Conservation (phyloP, 2,113 vertebrate genomes). For the Callipepla squamata region DNA sequence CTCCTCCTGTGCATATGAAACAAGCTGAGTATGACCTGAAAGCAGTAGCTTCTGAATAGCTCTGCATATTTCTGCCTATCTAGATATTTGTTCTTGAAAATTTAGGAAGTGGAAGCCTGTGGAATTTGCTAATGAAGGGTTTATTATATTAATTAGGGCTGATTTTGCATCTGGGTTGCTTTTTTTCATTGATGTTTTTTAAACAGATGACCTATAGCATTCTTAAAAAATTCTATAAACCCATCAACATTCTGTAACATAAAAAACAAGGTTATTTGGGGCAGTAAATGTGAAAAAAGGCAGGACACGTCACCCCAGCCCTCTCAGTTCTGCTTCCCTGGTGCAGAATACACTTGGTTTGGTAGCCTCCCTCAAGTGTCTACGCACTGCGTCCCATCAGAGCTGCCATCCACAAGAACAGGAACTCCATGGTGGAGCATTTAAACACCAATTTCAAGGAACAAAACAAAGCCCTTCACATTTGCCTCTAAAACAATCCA, state of each 20-base stretch:
- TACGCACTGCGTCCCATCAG: not conserved
- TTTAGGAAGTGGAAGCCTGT: not conserved
- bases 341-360: not conserved
- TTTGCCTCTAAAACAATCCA: slow-evolving; percentile 5
- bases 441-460: not conserved
- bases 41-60: not conserved
- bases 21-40: not conserved
- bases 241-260: not conserved
- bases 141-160: not conserved
- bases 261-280: slow-evolving; percentile 1
- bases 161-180: not conserved
- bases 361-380: not conserved
- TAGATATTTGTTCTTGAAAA: not conserved
- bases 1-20: not conserved
- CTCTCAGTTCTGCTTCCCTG: not conserved
- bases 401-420: not conserved
- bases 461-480: slow-evolving; percentile 1
- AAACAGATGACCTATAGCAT: not conserved
- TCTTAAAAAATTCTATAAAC: not conserved
- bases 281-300: not conserved
- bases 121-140: not conserved
- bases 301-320: not conserved
- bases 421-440: not conserved
- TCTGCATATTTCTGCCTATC: not conserved
- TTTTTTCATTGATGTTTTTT: not conserved